Evolutionary conservation across 92 coral and sea anemone genomes (phyloP).

Genomic region (Epizoanthus rinbou): DNA sequence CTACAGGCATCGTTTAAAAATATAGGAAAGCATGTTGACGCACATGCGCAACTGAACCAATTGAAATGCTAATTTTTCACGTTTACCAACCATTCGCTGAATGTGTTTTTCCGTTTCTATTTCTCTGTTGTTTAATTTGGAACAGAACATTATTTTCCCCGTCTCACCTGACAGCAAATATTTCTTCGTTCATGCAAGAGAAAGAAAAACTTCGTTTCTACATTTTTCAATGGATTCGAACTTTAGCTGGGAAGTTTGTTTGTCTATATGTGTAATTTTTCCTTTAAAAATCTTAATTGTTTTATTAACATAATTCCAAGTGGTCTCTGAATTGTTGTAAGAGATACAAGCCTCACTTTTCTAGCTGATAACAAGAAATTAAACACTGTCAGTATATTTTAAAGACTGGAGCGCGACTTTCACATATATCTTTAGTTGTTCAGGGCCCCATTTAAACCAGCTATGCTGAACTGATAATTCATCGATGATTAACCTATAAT

Average conservation of each 20-base stretch:
- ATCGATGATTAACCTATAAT: too few species aligned
- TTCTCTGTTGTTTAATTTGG: background rate
- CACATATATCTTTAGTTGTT: too few species aligned
- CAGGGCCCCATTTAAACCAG: too few species aligned
- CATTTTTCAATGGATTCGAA: background rate
- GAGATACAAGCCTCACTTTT: too few species aligned
- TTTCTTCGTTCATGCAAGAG: background rate
- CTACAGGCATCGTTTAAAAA: too few species aligned
- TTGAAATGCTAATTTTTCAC: conserved; percentile 16
- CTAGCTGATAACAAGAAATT: too few species aligned
- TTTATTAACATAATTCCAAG: conserved; percentile 17
- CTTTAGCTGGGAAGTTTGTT: conserved; percentile 19
- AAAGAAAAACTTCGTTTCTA: background rate
- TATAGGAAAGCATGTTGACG: background rate
- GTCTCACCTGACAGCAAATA: background rate
- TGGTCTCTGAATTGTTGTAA: background rate
- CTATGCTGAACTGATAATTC: too few species aligned
- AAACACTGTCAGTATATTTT: too few species aligned
- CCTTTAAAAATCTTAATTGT: background rate
- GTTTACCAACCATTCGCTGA: background rate
- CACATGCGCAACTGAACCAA: background rate
- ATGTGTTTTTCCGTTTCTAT: background rate
- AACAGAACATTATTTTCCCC: background rate
- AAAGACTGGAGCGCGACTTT: too few species aligned
- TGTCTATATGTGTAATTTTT: background rate